Conservation (phyloP, 2,888 invertebrate genomes). For the Chironomus tentans region DNA sequence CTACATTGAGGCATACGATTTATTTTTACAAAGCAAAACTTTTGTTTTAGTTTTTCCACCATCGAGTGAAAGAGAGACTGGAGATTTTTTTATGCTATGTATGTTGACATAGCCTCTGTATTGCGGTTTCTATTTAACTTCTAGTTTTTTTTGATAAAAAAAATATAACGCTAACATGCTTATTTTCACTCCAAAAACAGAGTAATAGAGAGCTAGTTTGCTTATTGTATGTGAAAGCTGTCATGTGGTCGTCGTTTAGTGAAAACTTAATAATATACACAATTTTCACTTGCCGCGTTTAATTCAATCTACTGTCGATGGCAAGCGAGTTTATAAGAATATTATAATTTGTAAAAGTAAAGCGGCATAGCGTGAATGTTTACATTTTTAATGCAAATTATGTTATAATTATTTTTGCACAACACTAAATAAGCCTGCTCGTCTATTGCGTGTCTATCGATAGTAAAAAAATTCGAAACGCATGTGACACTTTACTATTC, state of each 20-base stretch:
- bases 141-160: neutral
- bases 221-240: conserved; percentile 3
- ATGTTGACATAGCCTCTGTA: neutral
- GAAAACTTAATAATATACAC: neutral
- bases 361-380: no score
- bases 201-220: neutral
- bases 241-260: neutral
- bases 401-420: neutral
- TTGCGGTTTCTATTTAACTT: neutral
- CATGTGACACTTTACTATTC: neutral
- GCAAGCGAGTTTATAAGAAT: no score
- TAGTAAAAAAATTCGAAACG: neutral
- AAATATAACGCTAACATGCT: neutral
- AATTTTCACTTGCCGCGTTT: neutral
- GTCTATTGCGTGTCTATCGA: neutral
- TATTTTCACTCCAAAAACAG: conserved; percentile 4
- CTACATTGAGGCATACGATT: neutral
- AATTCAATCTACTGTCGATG: no score
- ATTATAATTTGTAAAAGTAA: no score
- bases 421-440: neutral
- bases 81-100: neutral
- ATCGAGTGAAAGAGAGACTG: neutral
- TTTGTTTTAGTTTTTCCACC: neutral
- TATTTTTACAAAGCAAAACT: neutral
- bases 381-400: no score